Evolutionary conservation across 1,140 invertebrate species (phyloP), one percentile per base, ranked within the genome.

Genomic region (Hycleus cichorii): DNA sequence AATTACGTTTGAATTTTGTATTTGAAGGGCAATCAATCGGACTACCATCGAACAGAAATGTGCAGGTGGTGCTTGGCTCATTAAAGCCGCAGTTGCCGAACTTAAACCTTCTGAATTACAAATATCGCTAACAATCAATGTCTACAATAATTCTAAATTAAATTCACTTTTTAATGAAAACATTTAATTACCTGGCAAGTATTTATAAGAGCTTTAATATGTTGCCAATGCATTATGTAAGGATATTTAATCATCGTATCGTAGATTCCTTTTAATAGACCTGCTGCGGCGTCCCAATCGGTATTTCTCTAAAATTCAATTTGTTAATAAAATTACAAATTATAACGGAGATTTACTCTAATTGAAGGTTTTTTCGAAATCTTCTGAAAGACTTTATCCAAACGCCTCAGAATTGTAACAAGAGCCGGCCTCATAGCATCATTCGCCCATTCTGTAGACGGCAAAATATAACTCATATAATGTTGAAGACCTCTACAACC

Each of bases 351-450:
- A 70, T 73, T 76, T 75, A 88, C 86, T 61, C 90, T 75, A 52
- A 95, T 91, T 8, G 88, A 90, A 10, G 90, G 84, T 74, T 97
- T 97, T 73, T 99, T 99, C 42, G 93, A 92, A 60, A 99, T 96
- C 77, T 99, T 99, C 32, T 86, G 84, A 70, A 99, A 98, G 0
- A 97, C 94, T 76, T 98, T 96, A 71, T 99, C 97, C 2, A 99
- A 79, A 60, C 97, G 78, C 24, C 95, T 79, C 2, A 98, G 76
- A 58, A 99, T 93, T 60, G 91, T 90, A 27, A 91, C 93, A 1
- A 99, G 77, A 0, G 95, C 89, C 11, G 95, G 94, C 64, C 93
- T 76, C 72, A 98, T 84, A 1, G 91, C 84, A 72, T 98, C 96
- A 66, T 95, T 91, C 0, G 93, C 88, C 97, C 96, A 99, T 70